A percentile compares a stretch with the other conserved stretches of the same genome.
phyloP scores from a whole-genome alignment of 2,113 vertebrate genomes.

The Callospermophilus lateralis region DNA sequence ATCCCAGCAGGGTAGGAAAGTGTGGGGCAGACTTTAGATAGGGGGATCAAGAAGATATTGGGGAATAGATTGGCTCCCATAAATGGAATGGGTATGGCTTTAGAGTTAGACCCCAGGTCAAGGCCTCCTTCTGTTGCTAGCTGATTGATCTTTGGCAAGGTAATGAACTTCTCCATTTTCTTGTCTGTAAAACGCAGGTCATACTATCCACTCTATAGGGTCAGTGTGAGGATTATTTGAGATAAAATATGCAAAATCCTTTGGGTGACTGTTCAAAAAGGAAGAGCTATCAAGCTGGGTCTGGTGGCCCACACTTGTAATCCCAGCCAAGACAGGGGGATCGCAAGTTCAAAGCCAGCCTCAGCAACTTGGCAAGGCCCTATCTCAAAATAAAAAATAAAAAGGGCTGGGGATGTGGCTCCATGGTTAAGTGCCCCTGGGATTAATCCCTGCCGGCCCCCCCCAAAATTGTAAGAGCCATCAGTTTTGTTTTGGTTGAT shows the following conservation, averaged over 20 bases:
- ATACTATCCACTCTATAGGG: not conserved
- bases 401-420: no score
- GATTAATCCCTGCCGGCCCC: no score
- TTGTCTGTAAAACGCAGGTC: not conserved
- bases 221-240: not conserved
- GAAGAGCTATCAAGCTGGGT: not conserved
- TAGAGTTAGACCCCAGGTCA: not conserved
- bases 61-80: not conserved
- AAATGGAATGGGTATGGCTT: not conserved
- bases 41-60: not conserved
- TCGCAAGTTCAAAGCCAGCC: no score
- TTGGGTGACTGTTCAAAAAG: not conserved
- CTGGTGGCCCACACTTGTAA: no score
- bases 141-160: not conserved
- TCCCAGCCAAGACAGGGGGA: no score
- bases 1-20: not conserved
- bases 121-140: not conserved
- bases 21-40: not conserved
- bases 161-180: not conserved
- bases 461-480: no score
- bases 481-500: not conserved
- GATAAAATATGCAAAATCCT: not conserved
- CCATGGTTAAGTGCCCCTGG: no score
- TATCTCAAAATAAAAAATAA: no score
- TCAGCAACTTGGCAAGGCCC: no score